Conservation (phyloP, 2,797 vertebrate species). For the Arrhamphus sclerolepis region DNA sequence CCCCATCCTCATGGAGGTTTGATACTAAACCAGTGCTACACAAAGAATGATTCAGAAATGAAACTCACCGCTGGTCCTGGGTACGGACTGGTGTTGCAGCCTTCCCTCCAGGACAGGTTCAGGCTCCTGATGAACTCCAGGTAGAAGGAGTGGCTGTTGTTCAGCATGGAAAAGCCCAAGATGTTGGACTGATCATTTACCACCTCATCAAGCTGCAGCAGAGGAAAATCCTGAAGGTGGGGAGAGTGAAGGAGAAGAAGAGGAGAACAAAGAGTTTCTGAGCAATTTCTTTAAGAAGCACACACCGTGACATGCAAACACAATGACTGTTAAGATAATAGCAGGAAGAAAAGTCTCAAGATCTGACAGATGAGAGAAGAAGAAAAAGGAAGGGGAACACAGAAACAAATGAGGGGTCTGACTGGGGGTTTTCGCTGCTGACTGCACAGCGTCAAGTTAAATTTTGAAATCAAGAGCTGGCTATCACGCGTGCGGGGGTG, state of each 20-base stretch:
- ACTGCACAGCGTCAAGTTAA: slow-evolving; percentile 11
- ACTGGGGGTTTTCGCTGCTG: slow-evolving; percentile 13
- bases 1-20: too few relatives aligned
- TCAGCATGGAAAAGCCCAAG: slow-evolving; percentile 91
- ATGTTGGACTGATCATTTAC: slow-evolving; percentile 87
- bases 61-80: slow-evolving; percentile 70
- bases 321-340: neutral
- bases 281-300: neutral
- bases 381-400: neutral
- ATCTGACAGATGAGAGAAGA: slow-evolving; percentile 13
- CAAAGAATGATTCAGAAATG: too few relatives aligned
- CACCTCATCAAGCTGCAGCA: slow-evolving; percentile 85
- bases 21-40: too few relatives aligned
- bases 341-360: neutral
- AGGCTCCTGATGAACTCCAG: slow-evolving; percentile 87
- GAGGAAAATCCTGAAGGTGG: slow-evolving; percentile 86
- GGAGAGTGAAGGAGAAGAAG: neutral
- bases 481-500: neutral
- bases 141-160: slow-evolving; percentile 86
- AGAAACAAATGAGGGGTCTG: slow-evolving; percentile 1
- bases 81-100: slow-evolving; percentile 77
- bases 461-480: slow-evolving; percentile 32
- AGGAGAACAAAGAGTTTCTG: neutral
- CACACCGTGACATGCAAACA: neutral
- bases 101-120: slow-evolving; percentile 88